A percentile compares a stretch with the other conserved stretches of the same genome.
Conservation (phyloP, 1,140 invertebrate genomes). For the Drosophila lacertosa region DNA sequence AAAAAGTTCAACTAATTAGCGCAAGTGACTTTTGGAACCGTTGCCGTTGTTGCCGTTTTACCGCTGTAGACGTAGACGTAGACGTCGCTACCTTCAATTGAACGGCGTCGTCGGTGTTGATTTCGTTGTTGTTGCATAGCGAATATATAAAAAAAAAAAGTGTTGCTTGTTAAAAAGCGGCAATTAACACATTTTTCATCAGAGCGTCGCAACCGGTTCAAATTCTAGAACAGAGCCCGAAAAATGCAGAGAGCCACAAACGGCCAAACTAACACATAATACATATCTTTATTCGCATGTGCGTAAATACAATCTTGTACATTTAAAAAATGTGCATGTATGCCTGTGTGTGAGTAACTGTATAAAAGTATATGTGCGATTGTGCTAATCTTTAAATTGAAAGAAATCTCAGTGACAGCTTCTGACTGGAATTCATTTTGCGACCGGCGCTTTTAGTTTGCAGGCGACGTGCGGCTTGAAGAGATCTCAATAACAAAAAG, state of each 20-base stretch:
- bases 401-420: constrained; percentile 71
- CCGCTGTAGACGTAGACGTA: constrained; percentile 4
- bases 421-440: constrained; percentile 40
- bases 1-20: constrained; percentile 79
- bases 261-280: constrained; percentile 67
- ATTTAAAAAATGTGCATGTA: neutral
- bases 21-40: constrained; percentile 77
- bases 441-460: constrained; percentile 60
- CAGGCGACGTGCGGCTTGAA: constrained; percentile 36
- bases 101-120: constrained; percentile 15
- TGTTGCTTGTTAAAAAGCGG: constrained; percentile 44
- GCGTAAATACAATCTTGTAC: neutral
- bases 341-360: too few species aligned
- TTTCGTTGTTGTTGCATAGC: constrained; percentile 21
- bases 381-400: constrained; percentile 76
- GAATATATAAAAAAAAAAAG: constrained; percentile 33
- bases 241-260: constrained; percentile 30
- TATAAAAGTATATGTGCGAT: constrained; percentile 22
- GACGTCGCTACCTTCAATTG: constrained; percentile 28
- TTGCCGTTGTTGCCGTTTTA: constrained; percentile 32
- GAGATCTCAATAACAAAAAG: constrained; percentile 25
- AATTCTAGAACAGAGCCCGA: constrained; percentile 25
- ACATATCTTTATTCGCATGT: constrained; percentile 47
- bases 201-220: constrained; percentile 63
- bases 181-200: constrained; percentile 73